Conservation (phyloP, 2,113 vertebrate genomes). For the Dipodomys ordii region DNA sequence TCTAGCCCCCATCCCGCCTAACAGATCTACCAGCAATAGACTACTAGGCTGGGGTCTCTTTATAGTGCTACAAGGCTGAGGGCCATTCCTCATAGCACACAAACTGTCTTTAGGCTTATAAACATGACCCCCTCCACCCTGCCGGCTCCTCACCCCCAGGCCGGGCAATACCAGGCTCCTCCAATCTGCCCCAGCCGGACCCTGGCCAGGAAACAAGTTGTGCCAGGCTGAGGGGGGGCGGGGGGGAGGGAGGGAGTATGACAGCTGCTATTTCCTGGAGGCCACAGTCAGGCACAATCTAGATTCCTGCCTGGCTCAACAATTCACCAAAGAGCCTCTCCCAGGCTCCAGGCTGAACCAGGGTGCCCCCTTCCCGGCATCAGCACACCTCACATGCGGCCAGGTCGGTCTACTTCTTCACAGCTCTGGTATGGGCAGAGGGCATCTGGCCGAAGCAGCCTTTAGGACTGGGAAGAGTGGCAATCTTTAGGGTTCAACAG, state of each 20-base stretch:
- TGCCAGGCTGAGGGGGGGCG: conserved; percentile 58
- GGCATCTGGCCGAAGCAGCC: background rate
- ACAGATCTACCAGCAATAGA: background rate
- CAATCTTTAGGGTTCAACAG: conserved; percentile 37
- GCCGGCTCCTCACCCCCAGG: conserved; percentile 34
- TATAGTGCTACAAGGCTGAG: background rate
- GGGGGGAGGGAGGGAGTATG: background rate
- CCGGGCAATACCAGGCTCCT: conserved; percentile 75
- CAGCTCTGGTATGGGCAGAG: background rate
- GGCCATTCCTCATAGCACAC: background rate
- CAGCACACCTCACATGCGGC: background rate
- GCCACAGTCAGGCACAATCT: conserved; percentile 66
- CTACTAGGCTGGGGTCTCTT: conserved; percentile 18
- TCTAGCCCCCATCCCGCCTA: background rate
- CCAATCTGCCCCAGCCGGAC: conserved; percentile 72
- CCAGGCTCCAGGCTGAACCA: background rate
- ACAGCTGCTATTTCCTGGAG: conserved; percentile 81
- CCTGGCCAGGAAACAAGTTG: conserved; percentile 77
- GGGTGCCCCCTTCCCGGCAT: background rate
- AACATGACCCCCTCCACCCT: conserved; percentile 8
- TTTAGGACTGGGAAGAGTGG: background rate
- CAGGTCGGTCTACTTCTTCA: background rate
- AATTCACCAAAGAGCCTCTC: conserved; percentile 15
- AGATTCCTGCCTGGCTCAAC: conserved; percentile 67
- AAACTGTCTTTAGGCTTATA: conserved; percentile 32